Evolutionary conservation across 2,888 invertebrate genomes (phyloP).

Genomic region (Diabrotica balteata): DNA sequence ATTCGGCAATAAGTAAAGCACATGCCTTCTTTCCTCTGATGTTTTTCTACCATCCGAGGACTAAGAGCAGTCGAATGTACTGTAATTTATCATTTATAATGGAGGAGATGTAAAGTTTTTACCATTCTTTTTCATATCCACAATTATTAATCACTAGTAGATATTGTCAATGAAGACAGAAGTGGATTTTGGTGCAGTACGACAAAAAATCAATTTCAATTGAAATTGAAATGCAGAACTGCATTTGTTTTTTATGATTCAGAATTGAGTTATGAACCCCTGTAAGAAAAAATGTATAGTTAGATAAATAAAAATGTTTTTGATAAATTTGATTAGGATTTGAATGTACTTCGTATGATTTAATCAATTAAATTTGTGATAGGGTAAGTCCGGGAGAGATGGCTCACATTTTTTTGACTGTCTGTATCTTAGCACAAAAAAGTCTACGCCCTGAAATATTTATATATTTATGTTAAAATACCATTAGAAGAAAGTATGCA

Average conservation of each 20-base stretch:
- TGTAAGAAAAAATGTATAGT: too few relatives aligned
- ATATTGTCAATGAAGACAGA: constrained; percentile 28
- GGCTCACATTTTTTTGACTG: too few relatives aligned
- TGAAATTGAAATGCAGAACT: not conserved
- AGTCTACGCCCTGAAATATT: too few relatives aligned
- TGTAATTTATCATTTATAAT: constrained; percentile 49
- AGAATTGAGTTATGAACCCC: too few relatives aligned
- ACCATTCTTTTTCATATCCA: constrained; percentile 38
- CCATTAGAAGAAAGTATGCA: too few relatives aligned
- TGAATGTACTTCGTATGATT: too few relatives aligned
- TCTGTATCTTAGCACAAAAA: too few relatives aligned
- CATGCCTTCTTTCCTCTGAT: constrained; percentile 43
- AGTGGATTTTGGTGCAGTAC: constrained; percentile 7
- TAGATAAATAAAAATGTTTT: not conserved
- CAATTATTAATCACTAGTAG: constrained; percentile 35
- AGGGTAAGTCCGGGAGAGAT: too few relatives aligned
- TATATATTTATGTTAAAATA: too few relatives aligned
- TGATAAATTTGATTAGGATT: too few relatives aligned
- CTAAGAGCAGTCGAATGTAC: constrained; percentile 47
- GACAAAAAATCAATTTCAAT: not conserved
- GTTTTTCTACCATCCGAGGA: constrained; percentile 43
- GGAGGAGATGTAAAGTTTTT: constrained; percentile 47
- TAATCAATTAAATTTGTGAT: too few relatives aligned
- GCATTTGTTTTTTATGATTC: too few relatives aligned
- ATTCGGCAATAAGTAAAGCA: constrained; percentile 47